Evolutionary conservation across 2,113 vertebrate species (phyloP).

Genomic region (Prionailurus bengalensis): DNA sequence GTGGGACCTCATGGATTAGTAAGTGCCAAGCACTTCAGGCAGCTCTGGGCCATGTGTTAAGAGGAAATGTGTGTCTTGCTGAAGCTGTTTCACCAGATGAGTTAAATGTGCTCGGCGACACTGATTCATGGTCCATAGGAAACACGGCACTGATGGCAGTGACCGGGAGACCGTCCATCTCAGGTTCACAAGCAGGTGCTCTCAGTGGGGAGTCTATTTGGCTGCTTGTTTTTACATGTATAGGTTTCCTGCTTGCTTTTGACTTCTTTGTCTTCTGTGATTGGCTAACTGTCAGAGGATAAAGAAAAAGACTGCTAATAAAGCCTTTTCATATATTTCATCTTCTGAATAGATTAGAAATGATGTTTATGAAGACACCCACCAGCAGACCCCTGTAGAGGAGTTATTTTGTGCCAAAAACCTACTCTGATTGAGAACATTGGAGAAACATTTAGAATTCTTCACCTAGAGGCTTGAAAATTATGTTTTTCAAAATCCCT

Average conservation of each 20-base stretch:
- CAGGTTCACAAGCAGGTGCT: not conserved
- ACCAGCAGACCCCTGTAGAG: not conserved
- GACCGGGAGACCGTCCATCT: not conserved
- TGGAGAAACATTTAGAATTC: conserved; percentile 6
- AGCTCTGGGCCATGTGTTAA: not conserved
- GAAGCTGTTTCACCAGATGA: not conserved
- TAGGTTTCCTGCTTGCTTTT: conserved; percentile 58
- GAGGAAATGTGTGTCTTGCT: not conserved
- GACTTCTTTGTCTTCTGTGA: conserved; percentile 23
- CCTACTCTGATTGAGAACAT: not conserved
- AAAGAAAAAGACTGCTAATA: not conserved
- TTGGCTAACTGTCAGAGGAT: not conserved
- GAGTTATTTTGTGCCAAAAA: conserved; percentile 47
- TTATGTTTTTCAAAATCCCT: conserved; percentile 37
- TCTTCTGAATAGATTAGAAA: conserved; percentile 31
- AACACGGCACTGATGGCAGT: not conserved
- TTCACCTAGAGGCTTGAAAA: not conserved
- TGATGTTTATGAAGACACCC: not conserved
- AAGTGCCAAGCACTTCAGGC: not conserved
- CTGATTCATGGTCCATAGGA: not conserved
- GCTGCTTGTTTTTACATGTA: not conserved
- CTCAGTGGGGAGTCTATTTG: not conserved
- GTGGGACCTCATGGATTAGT: not conserved
- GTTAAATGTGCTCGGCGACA: not conserved
- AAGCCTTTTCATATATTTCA: not conserved